These are phyloP conservation scores for Nesospiza acunhae DNA, from an alignment of 2,113 vertebrate genomes.

Conservation along the genomic window DNA sequence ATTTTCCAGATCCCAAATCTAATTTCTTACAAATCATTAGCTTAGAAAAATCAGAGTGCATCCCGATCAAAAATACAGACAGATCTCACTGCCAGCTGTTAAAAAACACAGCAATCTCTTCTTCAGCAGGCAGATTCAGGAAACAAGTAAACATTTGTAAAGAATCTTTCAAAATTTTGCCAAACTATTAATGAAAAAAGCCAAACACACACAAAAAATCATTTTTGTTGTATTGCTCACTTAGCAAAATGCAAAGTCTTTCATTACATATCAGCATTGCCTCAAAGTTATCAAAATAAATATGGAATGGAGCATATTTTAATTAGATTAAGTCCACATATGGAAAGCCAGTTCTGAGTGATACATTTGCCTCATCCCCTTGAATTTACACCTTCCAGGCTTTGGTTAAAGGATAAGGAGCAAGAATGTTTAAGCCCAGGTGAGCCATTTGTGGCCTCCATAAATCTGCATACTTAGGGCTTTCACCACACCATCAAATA, in stretches of 20 bases:
- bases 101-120: background rate
- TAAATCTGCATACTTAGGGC: background rate
- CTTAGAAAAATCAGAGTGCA: background rate
- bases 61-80: background rate
- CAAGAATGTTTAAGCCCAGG: background rate
- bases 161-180: background rate
- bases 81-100: background rate
- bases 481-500: slow-evolving; percentile 73
- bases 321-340: background rate
- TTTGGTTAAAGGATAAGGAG: background rate
- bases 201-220: background rate
- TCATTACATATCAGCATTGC: fast-evolving
- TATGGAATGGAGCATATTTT: background rate
- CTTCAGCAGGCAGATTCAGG: background rate
- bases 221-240: background rate
- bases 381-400: background rate
- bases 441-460: background rate
- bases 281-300: background rate
- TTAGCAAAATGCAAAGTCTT: background rate
- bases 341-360: background rate
- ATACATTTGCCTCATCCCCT: background rate
- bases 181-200: background rate
- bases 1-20: slow-evolving; percentile 43
- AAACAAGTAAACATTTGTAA: background rate
- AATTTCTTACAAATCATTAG: slow-evolving; percentile 42